Evolutionary conservation across 35 echinoderm and acorn worm genomes (phyloP).

Genomic region (Hemicentrotus pulcherrimus): DNA sequence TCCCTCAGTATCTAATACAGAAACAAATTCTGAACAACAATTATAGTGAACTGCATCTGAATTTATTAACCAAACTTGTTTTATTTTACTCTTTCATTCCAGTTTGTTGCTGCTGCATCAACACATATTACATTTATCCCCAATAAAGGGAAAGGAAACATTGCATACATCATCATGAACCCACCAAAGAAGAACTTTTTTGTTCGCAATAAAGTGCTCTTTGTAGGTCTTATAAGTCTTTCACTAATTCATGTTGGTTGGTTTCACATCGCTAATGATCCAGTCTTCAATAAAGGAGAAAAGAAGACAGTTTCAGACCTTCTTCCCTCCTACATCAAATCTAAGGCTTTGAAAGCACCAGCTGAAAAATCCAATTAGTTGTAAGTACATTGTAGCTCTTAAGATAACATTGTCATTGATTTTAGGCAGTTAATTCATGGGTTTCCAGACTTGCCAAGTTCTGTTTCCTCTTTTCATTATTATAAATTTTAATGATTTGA

Average conservation of each 20-base stretch:
- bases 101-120: neutral
- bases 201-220: constrained; percentile 63
- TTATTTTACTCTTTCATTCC: neutral
- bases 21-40: too few relatives aligned
- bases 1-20: too few relatives aligned
- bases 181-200: constrained; percentile 63
- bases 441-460: too few relatives aligned
- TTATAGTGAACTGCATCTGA: neutral
- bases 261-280: constrained; percentile 70
- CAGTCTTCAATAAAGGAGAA: constrained; percentile 39
- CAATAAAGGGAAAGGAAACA: neutral
- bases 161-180: neutral
- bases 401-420: too few relatives aligned
- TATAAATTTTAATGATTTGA: too few relatives aligned
- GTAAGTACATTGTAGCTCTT: neutral
- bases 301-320: constrained; percentile 30
- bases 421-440: too few relatives aligned
- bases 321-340: constrained; percentile 61
- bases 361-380: constrained; percentile 28
- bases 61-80: neutral
- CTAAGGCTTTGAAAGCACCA: constrained; percentile 30
- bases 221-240: constrained; percentile 65
- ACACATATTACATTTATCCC: too few relatives aligned
- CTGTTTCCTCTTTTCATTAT: too few relatives aligned
- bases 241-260: constrained; percentile 70